phyloP scores from a whole-genome alignment of 2,797 vertebrate genomes.

The Varecia variegata region DNA sequence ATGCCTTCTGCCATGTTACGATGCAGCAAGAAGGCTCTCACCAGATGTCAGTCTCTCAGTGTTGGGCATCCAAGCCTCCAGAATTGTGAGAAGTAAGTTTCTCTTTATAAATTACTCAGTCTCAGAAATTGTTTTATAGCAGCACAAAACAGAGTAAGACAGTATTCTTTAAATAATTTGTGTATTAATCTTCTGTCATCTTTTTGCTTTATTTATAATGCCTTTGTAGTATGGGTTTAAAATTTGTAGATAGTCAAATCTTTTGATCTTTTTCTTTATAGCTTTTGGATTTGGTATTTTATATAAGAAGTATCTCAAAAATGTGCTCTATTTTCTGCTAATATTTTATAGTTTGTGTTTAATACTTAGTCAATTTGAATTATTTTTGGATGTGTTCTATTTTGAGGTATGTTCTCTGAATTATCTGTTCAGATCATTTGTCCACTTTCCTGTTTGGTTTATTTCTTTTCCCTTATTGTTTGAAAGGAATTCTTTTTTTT shows the following conservation, averaged over 20 bases:
- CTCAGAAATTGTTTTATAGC: not conserved
- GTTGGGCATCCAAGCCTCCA: not conserved
- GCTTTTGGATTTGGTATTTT: not conserved
- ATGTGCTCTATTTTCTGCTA: not conserved
- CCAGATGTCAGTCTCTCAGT: not conserved
- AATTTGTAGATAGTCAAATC: not conserved
- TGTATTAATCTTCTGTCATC: not conserved
- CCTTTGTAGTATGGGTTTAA: not conserved
- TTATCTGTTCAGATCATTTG: not conserved
- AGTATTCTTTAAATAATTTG: not conserved
- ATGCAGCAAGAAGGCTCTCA: not conserved
- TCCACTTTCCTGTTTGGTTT: not conserved
- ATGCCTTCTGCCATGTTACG: not conserved
- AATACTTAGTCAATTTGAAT: not conserved
- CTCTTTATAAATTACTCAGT: no score
- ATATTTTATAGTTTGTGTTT: not conserved
- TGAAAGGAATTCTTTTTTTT: not conserved
- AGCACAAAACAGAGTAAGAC: not conserved
- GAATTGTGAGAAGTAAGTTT: not conserved
- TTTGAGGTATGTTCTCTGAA: not conserved
- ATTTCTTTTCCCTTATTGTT: not conserved
- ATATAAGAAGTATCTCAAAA: not conserved
- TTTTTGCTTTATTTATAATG: not conserved
- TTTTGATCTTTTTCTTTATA: not conserved
- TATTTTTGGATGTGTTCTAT: not conserved